A percentile compares a stretch with the other conserved stretches of the same genome.
Conservation (phyloP, 2,113 vertebrate species). For the Stigmatopora argus region DNA sequence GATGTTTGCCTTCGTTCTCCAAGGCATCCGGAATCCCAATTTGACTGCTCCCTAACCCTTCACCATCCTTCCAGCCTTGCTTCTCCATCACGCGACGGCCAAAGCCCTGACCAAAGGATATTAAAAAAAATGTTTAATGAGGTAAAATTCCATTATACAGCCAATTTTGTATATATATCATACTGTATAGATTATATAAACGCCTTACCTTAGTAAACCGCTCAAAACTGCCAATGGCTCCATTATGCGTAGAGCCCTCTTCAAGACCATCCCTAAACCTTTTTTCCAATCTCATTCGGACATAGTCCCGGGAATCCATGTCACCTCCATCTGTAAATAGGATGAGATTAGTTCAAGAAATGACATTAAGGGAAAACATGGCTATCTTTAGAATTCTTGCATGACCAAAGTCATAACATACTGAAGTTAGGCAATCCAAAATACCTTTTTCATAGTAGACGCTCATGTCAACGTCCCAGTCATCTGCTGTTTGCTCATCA, state of each 20-base stretch:
- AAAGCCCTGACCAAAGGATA: constrained; percentile 74
- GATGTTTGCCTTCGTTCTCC: constrained; percentile 87
- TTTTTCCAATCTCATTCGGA: constrained; percentile 82
- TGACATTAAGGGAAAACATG: neutral
- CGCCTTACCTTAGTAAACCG: constrained; percentile 81
- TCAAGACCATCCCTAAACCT: constrained; percentile 80
- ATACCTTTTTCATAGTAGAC: constrained; percentile 93
- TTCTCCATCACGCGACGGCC: constrained; percentile 89
- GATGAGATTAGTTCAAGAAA: neutral
- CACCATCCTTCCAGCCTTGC: constrained; percentile 91
- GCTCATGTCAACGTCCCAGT: constrained; percentile 98
- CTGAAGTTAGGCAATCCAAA: neutral
- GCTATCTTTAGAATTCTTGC: neutral
- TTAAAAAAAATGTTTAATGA: neutral
- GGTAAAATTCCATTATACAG: neutral
- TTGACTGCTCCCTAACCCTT: constrained; percentile 80
- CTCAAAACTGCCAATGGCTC: constrained; percentile 85
- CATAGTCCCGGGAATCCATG: constrained; percentile 86
- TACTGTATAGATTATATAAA: too few species aligned
- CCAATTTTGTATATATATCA: neutral
- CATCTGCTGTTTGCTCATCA: constrained; percentile 90
- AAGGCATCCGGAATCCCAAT: constrained; percentile 82
- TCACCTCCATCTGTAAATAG: constrained; percentile 80
- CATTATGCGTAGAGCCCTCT: constrained; percentile 49
- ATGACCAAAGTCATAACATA: neutral